Evolutionary conservation across 2,797 vertebrate species (phyloP).

Genomic region (Paratrypauchen microcephalus): DNA sequence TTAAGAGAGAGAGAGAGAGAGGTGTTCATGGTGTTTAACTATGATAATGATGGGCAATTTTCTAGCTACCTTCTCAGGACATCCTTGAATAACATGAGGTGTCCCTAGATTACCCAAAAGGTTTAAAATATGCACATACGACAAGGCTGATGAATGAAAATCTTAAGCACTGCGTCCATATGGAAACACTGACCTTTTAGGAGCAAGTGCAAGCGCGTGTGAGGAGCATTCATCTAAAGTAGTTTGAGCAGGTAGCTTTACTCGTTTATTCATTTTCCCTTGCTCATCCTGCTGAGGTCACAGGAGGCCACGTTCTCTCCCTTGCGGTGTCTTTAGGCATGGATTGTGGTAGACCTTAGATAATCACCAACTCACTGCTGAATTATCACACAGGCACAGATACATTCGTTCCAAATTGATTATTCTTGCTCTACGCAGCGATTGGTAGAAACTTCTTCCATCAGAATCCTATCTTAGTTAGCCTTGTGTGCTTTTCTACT

Average conservation of each 20-base stretch:
- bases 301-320: neutral
- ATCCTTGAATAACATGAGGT: neutral
- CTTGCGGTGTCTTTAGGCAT: neutral
- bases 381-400: neutral
- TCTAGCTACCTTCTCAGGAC: conserved; percentile 1
- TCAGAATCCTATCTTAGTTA: neutral
- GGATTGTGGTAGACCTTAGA: neutral
- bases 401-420: neutral
- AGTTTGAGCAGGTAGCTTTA: neutral
- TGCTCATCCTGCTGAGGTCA: neutral
- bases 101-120: neutral
- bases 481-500: neutral
- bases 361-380: neutral
- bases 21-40: conserved; percentile 32
- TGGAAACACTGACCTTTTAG: conserved; percentile 5
- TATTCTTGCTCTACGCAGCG: neutral
- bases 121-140: neutral
- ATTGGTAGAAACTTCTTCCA: neutral
- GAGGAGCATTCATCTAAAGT: neutral
- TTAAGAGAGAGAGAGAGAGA: conserved; percentile 48
- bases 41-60: conserved; percentile 39
- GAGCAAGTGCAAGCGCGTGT: neutral
- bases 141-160: neutral
- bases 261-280: conserved; percentile 1
- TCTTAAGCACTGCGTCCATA: neutral